Evolutionary conservation across 2,797 vertebrate species (phyloP).

Genomic region (Chaetodon trifasciatus): DNA sequence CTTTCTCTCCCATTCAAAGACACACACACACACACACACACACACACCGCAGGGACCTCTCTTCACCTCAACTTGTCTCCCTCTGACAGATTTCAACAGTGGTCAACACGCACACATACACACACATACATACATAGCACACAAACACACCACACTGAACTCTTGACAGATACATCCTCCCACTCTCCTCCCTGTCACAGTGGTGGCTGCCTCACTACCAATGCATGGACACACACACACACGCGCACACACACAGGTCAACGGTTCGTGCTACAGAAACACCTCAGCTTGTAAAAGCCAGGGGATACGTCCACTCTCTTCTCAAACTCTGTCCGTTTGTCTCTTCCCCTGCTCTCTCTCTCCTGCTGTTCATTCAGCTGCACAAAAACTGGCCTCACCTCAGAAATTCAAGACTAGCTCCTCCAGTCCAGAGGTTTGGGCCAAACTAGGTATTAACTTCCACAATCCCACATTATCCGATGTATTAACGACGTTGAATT

Average conservation of each 20-base stretch:
- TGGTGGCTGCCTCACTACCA: slow-evolving; percentile 57
- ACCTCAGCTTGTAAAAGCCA: slow-evolving; percentile 58
- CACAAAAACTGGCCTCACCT: neutral
- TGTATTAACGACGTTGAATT: neutral
- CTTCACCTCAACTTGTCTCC: slow-evolving; percentile 72
- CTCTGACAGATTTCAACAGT: slow-evolving; percentile 73
- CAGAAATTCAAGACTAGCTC: neutral
- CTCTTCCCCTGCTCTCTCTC: neutral
- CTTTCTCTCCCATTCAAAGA: slow-evolving; percentile 10
- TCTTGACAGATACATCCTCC: slow-evolving; percentile 73
- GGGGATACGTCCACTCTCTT: slow-evolving; percentile 28
- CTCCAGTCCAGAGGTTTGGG: neutral
- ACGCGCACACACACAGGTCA: slow-evolving; percentile 46
- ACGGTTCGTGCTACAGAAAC: slow-evolving; percentile 49
- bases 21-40: slow-evolving; percentile 12
- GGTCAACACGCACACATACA: slow-evolving; percentile 54
- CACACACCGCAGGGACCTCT: slow-evolving; percentile 64
- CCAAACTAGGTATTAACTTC: neutral
- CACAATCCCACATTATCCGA: neutral
- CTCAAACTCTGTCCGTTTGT: slow-evolving; percentile 21
- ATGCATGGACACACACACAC: slow-evolving; percentile 32
- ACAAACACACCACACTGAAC: slow-evolving; percentile 51
- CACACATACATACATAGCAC: slow-evolving; percentile 9
- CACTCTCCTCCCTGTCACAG: slow-evolving; percentile 63
- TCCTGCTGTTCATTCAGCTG: slow-evolving; percentile 1